phyloP scores from a whole-genome alignment of 2,113 vertebrate genomes.

The Etheostoma cragini region DNA sequence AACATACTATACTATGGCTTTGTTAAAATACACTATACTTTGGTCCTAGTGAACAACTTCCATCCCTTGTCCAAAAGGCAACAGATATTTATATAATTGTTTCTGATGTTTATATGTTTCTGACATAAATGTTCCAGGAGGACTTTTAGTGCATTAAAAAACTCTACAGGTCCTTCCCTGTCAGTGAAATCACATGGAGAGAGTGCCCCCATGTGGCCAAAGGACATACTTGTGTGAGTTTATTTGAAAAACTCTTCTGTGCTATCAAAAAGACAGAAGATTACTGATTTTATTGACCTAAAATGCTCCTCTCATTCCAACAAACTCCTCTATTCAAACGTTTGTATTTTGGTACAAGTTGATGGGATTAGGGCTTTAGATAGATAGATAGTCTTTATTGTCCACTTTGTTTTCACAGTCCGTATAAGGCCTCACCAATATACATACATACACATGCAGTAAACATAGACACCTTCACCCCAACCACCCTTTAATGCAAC shows the following conservation, averaged over 20 bases:
- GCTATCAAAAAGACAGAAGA: too few species aligned
- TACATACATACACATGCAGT: too few species aligned
- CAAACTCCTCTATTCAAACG: background rate
- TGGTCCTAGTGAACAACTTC: background rate
- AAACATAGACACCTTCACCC: too few species aligned
- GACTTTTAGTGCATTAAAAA: background rate
- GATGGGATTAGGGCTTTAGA: background rate
- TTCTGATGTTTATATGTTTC: too few species aligned
- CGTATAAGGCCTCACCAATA: too few species aligned
- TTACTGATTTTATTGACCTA: background rate
- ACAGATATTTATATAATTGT: background rate
- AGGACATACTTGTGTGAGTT: background rate
- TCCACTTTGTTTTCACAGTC: too few species aligned
- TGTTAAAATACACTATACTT: too few species aligned
- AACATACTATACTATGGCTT: too few species aligned
- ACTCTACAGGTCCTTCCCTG: background rate
- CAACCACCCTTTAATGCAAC: too few species aligned
- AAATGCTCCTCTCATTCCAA: background rate
- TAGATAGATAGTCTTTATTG: too few species aligned
- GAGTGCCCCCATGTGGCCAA: slow-evolving; percentile 58
- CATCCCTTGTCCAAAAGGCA: background rate
- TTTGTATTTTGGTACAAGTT: background rate
- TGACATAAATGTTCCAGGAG: background rate
- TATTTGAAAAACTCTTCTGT: background rate
- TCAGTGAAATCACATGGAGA: slow-evolving; percentile 3